phyloP scores from a whole-genome alignment of 2,888 invertebrate genomes.

The Dolichopus griseipennis region DNA sequence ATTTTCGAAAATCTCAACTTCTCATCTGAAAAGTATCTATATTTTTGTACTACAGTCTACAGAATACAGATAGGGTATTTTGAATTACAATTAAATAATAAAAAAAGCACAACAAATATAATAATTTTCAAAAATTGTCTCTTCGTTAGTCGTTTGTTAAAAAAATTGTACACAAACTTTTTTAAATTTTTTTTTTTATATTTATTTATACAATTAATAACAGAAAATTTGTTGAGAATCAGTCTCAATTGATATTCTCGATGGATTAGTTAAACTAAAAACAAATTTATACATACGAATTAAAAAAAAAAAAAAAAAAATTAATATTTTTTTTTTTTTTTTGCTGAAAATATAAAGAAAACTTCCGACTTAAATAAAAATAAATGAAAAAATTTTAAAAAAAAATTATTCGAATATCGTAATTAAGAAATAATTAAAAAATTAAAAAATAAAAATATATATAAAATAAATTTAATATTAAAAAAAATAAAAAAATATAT shows the following conservation, averaged over 20 bases:
- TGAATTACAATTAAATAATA: no score
- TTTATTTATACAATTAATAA: background rate
- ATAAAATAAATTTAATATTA: background rate
- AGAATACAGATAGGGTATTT: no score
- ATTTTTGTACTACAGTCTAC: no score
- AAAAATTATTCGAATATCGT: background rate
- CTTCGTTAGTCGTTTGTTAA: no score
- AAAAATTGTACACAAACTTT: no score
- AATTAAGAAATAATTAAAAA: background rate
- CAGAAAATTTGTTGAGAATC: background rate
- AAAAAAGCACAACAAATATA: no score
- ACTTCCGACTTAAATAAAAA: background rate
- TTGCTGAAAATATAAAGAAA: background rate
- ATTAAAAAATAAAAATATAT: background rate
- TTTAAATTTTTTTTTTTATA: background rate
- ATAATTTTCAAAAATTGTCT: no score
- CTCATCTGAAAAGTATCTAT: no score
- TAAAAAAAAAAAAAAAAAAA: background rate
- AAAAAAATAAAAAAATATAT: background rate
- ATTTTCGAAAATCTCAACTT: no score
- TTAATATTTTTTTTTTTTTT: no score
- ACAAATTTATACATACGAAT: background rate
- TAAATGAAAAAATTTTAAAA: background rate
- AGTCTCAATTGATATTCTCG: constrained; percentile 6
- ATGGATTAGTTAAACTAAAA: background rate